Evolutionary conservation across 2,888 invertebrate genomes (phyloP).

Genomic region (Heliconius cydno): DNA sequence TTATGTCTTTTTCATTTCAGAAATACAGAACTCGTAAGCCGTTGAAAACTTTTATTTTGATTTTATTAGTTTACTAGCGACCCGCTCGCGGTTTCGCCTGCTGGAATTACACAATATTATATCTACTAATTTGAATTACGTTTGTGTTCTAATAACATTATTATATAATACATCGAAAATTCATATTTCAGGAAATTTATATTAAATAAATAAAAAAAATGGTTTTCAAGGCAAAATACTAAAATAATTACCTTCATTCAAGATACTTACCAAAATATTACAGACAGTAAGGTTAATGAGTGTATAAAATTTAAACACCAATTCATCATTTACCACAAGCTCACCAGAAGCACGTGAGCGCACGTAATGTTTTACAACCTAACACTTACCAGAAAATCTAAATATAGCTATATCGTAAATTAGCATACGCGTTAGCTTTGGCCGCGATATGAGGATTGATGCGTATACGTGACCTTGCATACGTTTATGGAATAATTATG

Average conservation of each 20-base stretch:
- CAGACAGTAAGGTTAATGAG: background rate
- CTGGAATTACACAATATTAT: too few species aligned
- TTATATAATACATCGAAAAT: too few species aligned
- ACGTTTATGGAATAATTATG: conserved; percentile 32
- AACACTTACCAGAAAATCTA: conserved; percentile 46
- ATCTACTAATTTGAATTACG: too few species aligned
- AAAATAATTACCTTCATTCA: background rate
- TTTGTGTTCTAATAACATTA: too few species aligned
- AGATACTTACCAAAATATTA: background rate
- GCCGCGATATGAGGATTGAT: conserved; percentile 34
- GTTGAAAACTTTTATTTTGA: too few species aligned
- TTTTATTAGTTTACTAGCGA: too few species aligned
- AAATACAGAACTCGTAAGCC: too few species aligned
- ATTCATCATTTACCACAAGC: conserved; percentile 31
- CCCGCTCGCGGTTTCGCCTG: too few species aligned
- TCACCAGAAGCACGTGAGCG: conserved; percentile 30
- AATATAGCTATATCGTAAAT: conserved; percentile 43
- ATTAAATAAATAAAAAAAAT: too few species aligned
- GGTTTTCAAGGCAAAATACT: too few species aligned
- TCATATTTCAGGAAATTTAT: too few species aligned
- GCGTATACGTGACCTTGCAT: conserved; percentile 37
- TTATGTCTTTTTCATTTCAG: too few species aligned
- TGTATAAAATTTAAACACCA: background rate
- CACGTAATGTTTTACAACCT: conserved; percentile 44
- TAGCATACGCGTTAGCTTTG: conserved; percentile 33